Evolutionary conservation across 2,113 vertebrate species (phyloP).

Genomic region (Chaetodon auriga): DNA sequence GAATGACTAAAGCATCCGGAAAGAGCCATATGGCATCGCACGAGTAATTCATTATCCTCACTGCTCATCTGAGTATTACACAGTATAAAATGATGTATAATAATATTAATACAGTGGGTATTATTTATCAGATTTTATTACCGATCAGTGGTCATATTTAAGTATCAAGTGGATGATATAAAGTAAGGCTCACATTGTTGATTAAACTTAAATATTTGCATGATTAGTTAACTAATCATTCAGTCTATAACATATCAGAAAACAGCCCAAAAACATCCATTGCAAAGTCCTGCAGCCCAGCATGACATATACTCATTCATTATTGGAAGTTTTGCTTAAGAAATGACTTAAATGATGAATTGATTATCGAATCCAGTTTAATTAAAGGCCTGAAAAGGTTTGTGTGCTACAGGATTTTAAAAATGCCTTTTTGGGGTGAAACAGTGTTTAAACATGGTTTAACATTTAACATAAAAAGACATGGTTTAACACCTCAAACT

Average conservation of each 20-base stretch:
- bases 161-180: neutral
- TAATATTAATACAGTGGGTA: too few species aligned
- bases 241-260: too few species aligned
- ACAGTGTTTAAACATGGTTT: neutral
- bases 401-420: neutral
- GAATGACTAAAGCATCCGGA: conserved; percentile 8
- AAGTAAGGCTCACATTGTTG: neutral
- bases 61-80: neutral
- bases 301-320: too few species aligned
- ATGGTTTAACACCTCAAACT: neutral
- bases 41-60: neutral
- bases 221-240: neutral
- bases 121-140: neutral
- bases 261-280: too few species aligned
- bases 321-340: neutral
- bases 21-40: neutral
- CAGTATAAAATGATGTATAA: too few species aligned
- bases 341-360: neutral
- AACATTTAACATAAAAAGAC: too few species aligned
- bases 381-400: neutral
- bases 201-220: neutral
- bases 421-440: neutral
- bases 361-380: too few species aligned
- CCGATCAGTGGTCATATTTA: neutral
- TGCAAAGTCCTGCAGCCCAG: too few species aligned